These are phyloP conservation scores for Isurus oxyrinchus DNA, from an alignment of 2,113 vertebrate species.

Conservation along the genomic window DNA sequence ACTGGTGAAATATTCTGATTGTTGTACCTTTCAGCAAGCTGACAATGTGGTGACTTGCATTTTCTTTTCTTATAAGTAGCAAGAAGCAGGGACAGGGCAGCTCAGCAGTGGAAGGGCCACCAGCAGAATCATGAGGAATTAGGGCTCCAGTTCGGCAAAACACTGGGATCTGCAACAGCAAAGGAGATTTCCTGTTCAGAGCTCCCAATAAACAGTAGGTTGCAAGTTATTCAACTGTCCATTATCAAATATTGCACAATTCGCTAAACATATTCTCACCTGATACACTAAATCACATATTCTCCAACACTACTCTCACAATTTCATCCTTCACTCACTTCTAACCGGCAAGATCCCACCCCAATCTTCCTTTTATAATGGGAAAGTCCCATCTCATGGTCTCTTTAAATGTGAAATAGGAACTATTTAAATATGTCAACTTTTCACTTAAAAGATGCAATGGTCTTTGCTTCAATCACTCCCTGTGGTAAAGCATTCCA, in stretches of 20 bases:
- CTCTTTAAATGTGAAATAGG: not conserved
- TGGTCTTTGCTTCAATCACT: not conserved
- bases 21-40: slow-evolving; percentile 55
- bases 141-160: slow-evolving; percentile 23
- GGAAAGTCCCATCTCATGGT: not conserved
- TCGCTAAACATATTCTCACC: not conserved
- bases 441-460: not conserved
- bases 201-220: not conserved
- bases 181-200: not conserved
- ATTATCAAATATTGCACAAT: not conserved
- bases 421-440: not conserved
- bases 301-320: not conserved
- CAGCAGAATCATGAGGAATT: not conserved
- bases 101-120: slow-evolving; percentile 19
- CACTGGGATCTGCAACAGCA: slow-evolving; percentile 17
- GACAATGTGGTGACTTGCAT: slow-evolving; percentile 49
- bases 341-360: not conserved
- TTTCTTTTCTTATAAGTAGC: slow-evolving; percentile 61
- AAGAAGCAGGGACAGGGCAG: slow-evolving; percentile 48
- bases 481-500: not conserved
- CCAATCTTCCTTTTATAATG: not conserved
- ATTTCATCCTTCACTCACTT: not conserved
- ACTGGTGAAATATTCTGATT: not conserved
- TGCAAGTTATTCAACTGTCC: not conserved
- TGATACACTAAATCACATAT: not conserved